phyloP scores from a whole-genome alignment of 1,140 invertebrate species.

The Homalodisca vitripennis region DNA sequence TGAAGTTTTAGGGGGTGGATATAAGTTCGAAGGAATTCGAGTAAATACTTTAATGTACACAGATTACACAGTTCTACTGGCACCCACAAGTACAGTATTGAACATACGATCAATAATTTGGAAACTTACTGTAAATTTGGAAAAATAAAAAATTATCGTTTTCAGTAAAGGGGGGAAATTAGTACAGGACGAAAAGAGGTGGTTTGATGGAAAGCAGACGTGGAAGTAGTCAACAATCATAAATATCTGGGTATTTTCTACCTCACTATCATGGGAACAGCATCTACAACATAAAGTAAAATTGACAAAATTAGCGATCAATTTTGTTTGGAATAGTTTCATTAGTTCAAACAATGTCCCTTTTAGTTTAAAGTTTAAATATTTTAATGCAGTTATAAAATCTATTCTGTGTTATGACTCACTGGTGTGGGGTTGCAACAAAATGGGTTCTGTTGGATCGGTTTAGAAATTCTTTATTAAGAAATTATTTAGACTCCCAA shows the following conservation, averaged over 20 bases:
- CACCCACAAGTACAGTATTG: slow-evolving; percentile 25
- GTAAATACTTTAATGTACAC: no score
- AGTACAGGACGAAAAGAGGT: no score
- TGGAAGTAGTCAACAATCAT: slow-evolving; percentile 17
- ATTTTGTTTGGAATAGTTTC: no score
- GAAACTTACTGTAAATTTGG: slow-evolving; percentile 33
- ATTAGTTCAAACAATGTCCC: not conserved
- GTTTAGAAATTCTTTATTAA: not conserved
- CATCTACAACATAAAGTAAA: no score
- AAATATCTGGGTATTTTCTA: slow-evolving; percentile 19
- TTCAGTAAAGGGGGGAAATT: slow-evolving; percentile 35
- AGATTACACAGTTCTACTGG: slow-evolving; percentile 35
- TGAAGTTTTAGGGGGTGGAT: slow-evolving; percentile 23
- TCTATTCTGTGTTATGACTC: not conserved
- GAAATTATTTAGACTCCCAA: not conserved
- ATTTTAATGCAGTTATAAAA: no score
- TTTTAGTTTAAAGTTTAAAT: not conserved
- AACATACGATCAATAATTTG: slow-evolving; percentile 14
- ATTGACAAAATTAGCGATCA: not conserved
- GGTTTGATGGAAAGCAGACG: not conserved
- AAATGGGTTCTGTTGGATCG: not conserved
- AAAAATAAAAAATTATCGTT: slow-evolving; percentile 40
- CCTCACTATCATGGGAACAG: no score
- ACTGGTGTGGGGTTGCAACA: not conserved
- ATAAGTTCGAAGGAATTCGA: slow-evolving; percentile 18